phyloP scores from a whole-genome alignment of 2,113 vertebrate species.

The crab-eating macaque (Macaca fascicularis) region T2T-MFA8v1.1 NC_088387.1:71559501-71560000 shows the following conservation, averaged over 20 bases:
- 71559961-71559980: accelerated
- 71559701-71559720: background rate
- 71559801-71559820: background rate
- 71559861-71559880: background rate
- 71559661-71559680: background rate
- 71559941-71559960: background rate
- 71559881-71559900: background rate
- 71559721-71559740: background rate
- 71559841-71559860: background rate
- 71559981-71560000: background rate
- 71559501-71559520: accelerated
- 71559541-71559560: background rate
- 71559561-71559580: background rate
- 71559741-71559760: background rate
- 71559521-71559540: background rate
- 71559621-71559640: background rate
- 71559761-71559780: background rate
- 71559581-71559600: background rate
- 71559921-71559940: background rate
- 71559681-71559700: background rate
- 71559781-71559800: background rate
- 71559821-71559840: background rate
- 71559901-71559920: background rate
- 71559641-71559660: background rate
- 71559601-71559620: background rate